Evolutionary conservation across 2,888 invertebrate species (phyloP).

Genomic region (Podabrus alpinus): DNA sequence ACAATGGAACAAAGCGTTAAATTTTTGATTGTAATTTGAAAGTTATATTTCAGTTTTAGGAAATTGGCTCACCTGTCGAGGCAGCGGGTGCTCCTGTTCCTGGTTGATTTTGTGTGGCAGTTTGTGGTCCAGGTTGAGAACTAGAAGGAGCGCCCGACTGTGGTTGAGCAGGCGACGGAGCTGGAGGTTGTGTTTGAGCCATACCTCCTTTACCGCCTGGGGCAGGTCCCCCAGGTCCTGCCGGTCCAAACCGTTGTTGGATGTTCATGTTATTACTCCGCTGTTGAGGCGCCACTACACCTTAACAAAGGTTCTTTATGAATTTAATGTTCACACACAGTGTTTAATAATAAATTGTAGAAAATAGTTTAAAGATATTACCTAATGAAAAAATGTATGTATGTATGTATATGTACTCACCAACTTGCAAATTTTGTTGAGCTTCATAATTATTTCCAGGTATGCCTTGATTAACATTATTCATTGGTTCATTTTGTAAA

Average conservation of each 20-base stretch:
- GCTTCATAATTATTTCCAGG: constrained; percentile 56
- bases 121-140: constrained; percentile 63
- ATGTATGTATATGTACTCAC: constrained; percentile 45
- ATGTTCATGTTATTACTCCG: constrained; percentile 45
- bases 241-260: constrained; percentile 45
- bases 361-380: neutral
- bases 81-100: constrained; percentile 52
- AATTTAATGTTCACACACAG: neutral
- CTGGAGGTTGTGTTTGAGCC: constrained; percentile 77
- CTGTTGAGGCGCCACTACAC: constrained; percentile 63
- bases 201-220: constrained; percentile 67
- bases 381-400: too few relatives aligned
- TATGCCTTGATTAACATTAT: constrained; percentile 61
- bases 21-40: too few relatives aligned
- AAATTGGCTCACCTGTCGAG: constrained; percentile 48
- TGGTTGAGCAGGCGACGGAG: constrained; percentile 77
- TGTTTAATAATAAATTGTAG: neutral
- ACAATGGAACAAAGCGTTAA: too few relatives aligned
- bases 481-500: constrained; percentile 80
- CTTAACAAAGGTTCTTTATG: constrained; percentile 37
- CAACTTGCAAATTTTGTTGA: constrained; percentile 55
- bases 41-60: too few relatives aligned
- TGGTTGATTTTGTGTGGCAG: constrained; percentile 60
- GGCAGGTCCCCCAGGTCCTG: constrained; percentile 56
- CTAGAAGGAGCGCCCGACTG: constrained; percentile 73